Evolutionary conservation across 2,888 invertebrate species (phyloP), one percentile per base, ranked within the genome.

Genomic region (Beris morrisii): DNA sequence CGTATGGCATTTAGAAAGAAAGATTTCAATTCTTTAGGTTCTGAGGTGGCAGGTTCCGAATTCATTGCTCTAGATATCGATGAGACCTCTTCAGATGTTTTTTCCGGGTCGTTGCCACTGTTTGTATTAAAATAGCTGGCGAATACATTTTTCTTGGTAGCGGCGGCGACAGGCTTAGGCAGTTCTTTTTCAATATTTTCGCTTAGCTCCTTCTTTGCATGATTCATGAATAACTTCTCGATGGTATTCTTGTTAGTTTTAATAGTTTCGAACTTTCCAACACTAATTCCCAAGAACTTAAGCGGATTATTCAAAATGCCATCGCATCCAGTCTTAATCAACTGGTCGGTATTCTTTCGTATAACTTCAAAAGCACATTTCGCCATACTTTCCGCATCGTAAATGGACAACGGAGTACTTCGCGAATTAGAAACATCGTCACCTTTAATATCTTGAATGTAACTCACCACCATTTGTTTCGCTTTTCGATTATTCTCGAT

Each of bases 401-500:
- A 92, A 3, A 82, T 85, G 74, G 80, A 85, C 73, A 86, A 82
- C 70, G 81, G 78, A 65, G 79, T 81, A 12, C 86, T 89, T 69
- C 92, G 85, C 3, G 93, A 89, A 72, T 86, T 86, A 22, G 86
- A 83, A 0, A 84, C 77, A 71, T 88, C 86, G 63, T 83, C 84
- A 0, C 83, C 80, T 67, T 83, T 80, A 12, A 83, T 76, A 59
- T 85, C 80, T 72, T 86, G 84, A 1, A 87, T 81, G 74, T 88
- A 90, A 77, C 87, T 88, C 0, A 95, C 85, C 0, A 91, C 90
- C 82, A 96, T 85, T 74, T 77, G 88, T 88, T 77, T 81, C 0
- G 95, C 94, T 43, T 85, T 86, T 59, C 96, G 85, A 74, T 91
- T 90, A 75, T 92, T 94, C 82, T 95, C 90, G 54, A 86, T 78